These are phyloP conservation scores for Lepidochrysops patricia DNA, from an alignment of 2,888 invertebrate species.

Conservation along the genomic window DNA sequence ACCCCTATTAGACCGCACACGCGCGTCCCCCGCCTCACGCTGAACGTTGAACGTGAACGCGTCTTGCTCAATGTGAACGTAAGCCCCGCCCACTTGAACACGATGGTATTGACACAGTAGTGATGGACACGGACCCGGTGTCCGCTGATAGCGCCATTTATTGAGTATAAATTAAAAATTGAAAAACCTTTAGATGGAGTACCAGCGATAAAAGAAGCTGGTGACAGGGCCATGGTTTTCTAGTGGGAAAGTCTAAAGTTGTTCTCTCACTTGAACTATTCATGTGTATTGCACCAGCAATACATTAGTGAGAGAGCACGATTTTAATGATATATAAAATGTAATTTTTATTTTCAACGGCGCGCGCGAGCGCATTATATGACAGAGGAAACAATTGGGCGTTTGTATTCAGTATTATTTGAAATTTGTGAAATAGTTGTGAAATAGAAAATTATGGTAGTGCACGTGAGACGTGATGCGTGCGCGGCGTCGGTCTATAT, in stretches of 20 bases:
- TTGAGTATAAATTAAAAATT: too few relatives aligned
- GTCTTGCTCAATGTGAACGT: background rate
- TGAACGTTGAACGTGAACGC: background rate
- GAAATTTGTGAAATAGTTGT: background rate
- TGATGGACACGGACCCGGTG: too few relatives aligned
- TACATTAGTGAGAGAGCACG: background rate
- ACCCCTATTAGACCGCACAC: constrained; percentile 78
- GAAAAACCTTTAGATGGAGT: background rate
- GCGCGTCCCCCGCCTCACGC: constrained; percentile 1
- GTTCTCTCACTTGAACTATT: background rate
- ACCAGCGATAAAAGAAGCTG: background rate
- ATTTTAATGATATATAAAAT: background rate
- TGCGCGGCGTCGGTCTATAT: background rate
- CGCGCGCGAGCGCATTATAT: background rate
- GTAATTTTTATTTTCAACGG: background rate
- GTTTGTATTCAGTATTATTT: background rate
- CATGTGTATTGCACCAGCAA: background rate
- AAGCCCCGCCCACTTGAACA: background rate
- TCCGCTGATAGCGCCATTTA: too few relatives aligned
- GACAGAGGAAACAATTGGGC: background rate
- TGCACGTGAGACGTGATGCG: background rate
- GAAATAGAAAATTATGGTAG: background rate
- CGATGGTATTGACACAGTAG: background rate
- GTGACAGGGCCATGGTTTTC: background rate
- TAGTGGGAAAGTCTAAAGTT: background rate